Percentiles rank a stretch among this genome's conserved stretches.
phyloP scores from a whole-genome alignment of 2,797 vertebrate species.

The Discoglossus pictus region DNA sequence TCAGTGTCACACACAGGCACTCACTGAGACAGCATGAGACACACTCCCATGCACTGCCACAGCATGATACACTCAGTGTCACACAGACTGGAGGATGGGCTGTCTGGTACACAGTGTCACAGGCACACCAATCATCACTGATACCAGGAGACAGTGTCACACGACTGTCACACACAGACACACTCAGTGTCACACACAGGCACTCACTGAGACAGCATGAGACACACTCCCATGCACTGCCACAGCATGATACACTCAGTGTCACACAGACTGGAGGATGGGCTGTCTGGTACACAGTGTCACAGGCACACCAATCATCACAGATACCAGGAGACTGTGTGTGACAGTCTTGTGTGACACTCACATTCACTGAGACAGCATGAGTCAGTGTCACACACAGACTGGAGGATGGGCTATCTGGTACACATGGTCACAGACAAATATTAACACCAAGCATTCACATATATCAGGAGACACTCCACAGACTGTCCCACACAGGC shows the following conservation, averaged over 20 bases:
- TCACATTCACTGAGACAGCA: constrained; percentile 32
- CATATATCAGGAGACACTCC: no score
- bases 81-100: background rate
- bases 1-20: no score
- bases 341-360: no score
- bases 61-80: background rate
- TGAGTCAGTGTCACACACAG: constrained; percentile 5
- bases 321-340: no score
- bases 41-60: background rate
- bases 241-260: background rate
- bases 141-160: no score
- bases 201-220: constrained; percentile 27
- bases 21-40: constrained; percentile 30
- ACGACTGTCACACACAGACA: no score
- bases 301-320: no score
- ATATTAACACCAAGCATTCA: no score
- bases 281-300: background rate
- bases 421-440: background rate
- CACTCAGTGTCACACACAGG: no score
- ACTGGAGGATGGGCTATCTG: background rate
- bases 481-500: no score
- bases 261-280: background rate
- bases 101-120: background rate
- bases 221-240: background rate
- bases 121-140: no score